Evolutionary conservation across 2,888 invertebrate genomes (phyloP).

Genomic region (Drosophila siamana): DNA sequence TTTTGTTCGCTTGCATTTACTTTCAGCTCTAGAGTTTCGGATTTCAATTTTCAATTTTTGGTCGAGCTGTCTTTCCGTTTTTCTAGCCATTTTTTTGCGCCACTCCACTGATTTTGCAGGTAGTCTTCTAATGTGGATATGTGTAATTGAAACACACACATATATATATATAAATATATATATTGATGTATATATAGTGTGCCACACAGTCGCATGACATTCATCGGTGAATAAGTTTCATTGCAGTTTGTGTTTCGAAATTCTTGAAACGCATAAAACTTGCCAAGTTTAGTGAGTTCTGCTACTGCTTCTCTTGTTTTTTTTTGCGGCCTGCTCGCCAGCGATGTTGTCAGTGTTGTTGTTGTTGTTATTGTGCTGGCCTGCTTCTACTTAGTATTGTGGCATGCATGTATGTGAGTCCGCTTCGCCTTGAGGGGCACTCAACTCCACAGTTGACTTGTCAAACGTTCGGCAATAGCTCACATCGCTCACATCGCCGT

Average conservation of each 20-base stretch:
- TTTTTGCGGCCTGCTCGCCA: too few relatives aligned
- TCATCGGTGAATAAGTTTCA: constrained; percentile 63
- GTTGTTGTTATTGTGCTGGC: constrained; percentile 46
- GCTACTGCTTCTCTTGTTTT: constrained; percentile 30
- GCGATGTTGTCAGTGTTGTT: constrained; percentile 40
- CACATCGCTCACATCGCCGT: constrained; percentile 18
- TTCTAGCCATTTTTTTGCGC: constrained; percentile 57
- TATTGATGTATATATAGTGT: constrained; percentile 17
- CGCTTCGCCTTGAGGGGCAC: constrained; percentile 65
- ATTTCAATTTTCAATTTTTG: constrained; percentile 65
- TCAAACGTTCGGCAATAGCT: constrained; percentile 64
- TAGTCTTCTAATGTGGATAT: constrained; percentile 45
- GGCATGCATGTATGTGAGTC: constrained; percentile 23
- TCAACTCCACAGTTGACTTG: constrained; percentile 70
- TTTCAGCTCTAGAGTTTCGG: constrained; percentile 54
- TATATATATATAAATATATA: too few relatives aligned
- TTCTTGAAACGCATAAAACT: constrained; percentile 73
- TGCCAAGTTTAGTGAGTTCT: constrained; percentile 72
- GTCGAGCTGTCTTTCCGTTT: constrained; percentile 54
- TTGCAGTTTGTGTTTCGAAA: constrained; percentile 68
- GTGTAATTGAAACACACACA: constrained; percentile 57
- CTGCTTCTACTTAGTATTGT: constrained; percentile 42
- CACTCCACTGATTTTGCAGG: constrained; percentile 63
- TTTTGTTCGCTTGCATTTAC: constrained; percentile 38
- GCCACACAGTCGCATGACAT: constrained; percentile 30